phyloP scores from a whole-genome alignment of 2,888 invertebrate genomes.

The Coelinius sp. region DNA sequence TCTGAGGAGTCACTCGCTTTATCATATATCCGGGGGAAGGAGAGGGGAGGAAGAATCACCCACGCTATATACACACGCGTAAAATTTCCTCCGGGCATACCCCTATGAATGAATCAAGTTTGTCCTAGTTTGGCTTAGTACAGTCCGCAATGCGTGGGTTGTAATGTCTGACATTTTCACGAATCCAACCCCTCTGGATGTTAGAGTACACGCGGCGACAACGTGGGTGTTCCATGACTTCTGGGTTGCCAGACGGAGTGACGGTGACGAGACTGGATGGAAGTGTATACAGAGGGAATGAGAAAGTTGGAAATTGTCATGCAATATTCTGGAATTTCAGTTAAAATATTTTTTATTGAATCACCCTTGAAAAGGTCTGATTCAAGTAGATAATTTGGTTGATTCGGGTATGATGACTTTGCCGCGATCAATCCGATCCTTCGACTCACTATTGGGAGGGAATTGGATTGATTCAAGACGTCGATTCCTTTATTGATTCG shows the following conservation, averaged over 20 bases:
- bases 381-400: too few relatives aligned
- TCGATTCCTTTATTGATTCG: too few relatives aligned
- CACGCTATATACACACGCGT: constrained; percentile 12
- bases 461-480: too few relatives aligned
- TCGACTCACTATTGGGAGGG: too few relatives aligned
- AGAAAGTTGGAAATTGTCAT: too few relatives aligned
- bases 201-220: constrained; percentile 53
- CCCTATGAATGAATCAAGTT: constrained; percentile 60
- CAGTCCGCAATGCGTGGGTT: constrained; percentile 12
- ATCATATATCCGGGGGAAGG: neutral
- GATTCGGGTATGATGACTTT: too few relatives aligned
- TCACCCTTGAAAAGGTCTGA: too few relatives aligned
- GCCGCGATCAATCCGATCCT: too few relatives aligned
- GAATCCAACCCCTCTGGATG: constrained; percentile 41
- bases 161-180: constrained; percentile 59
- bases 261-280: neutral
- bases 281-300: too few relatives aligned
- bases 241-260: neutral
- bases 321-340: too few relatives aligned
- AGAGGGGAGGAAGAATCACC: neutral
- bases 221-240: constrained; percentile 61
- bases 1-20: neutral
- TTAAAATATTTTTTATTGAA: too few relatives aligned
- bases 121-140: constrained; percentile 60
- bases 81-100: constrained; percentile 24